Conservation (phyloP, 2,888 invertebrate species). For the Andrena fulva region DNA sequence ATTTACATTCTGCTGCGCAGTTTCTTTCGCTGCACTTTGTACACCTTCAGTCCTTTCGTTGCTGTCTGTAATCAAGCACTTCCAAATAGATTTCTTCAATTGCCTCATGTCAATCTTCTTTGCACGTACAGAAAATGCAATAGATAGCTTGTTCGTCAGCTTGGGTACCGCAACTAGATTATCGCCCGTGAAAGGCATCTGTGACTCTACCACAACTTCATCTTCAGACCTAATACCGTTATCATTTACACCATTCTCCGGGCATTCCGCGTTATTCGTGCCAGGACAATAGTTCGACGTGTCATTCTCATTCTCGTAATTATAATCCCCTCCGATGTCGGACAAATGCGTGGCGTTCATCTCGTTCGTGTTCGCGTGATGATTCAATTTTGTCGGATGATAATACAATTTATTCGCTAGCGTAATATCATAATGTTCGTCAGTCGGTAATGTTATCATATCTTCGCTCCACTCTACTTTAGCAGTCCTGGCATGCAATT, state of each 20-base stretch:
- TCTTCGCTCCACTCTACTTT: constrained; percentile 74
- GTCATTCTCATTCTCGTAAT: constrained; percentile 87
- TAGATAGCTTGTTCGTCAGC: constrained; percentile 88
- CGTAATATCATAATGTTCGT: constrained; percentile 66
- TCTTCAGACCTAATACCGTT: constrained; percentile 79
- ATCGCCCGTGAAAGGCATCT: constrained; percentile 84
- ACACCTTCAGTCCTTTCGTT: constrained; percentile 81
- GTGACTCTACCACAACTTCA: constrained; percentile 72
- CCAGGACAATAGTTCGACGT: constrained; percentile 86
- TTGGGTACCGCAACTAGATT: constrained; percentile 90
- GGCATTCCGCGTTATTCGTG: constrained; percentile 73
- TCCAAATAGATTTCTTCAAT: constrained; percentile 92
- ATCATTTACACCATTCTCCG: constrained; percentile 63
- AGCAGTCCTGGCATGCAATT: constrained; percentile 65
- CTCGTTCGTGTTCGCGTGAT: constrained; percentile 3
- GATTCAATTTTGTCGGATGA: constrained; percentile 35
- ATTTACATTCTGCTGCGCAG: not conserved
- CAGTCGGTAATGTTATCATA: constrained; percentile 69
- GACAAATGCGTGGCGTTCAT: constrained; percentile 47
- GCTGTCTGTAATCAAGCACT: constrained; percentile 85
- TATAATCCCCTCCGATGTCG: constrained; percentile 84
- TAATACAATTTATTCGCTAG: constrained; percentile 61
- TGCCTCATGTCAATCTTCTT: constrained; percentile 95
- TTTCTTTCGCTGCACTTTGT: not conserved
- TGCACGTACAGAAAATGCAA: constrained; percentile 92